phyloP scores from a whole-genome alignment of 2,113 vertebrate genomes.

The Scalopus aquaticus region DNA sequence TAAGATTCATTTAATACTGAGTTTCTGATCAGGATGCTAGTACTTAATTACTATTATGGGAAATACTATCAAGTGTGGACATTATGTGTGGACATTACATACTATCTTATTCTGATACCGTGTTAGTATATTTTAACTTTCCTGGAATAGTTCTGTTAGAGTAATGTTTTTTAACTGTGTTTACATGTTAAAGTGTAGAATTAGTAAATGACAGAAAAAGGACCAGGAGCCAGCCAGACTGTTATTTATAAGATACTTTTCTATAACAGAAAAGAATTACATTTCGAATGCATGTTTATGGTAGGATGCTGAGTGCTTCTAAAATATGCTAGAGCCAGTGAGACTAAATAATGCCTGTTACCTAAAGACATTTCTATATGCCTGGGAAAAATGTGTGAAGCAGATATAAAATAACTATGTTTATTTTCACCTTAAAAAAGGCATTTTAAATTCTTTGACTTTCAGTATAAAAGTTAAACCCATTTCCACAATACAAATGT shows the following conservation, averaged over 20 bases:
- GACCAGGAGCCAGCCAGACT: neutral
- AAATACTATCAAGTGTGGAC: neutral
- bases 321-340: neutral
- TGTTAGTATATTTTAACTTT: neutral
- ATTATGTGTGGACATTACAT: too few relatives aligned
- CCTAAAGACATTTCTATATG: neutral
- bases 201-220: neutral
- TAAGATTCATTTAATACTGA: neutral
- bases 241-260: conserved; percentile 16
- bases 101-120: neutral
- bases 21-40: neutral
- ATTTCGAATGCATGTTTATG: neutral
- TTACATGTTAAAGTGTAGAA: neutral
- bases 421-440: neutral
- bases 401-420: neutral
- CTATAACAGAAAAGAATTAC: neutral
- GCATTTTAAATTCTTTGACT: neutral
- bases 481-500: neutral
- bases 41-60: neutral
- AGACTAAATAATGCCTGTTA: neutral
- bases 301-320: neutral
- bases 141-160: neutral
- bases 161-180: neutral
- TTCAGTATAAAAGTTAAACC: neutral
- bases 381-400: neutral